Conservation (phyloP, 2,797 vertebrate species). For the Manis pentadactyla region DNA sequence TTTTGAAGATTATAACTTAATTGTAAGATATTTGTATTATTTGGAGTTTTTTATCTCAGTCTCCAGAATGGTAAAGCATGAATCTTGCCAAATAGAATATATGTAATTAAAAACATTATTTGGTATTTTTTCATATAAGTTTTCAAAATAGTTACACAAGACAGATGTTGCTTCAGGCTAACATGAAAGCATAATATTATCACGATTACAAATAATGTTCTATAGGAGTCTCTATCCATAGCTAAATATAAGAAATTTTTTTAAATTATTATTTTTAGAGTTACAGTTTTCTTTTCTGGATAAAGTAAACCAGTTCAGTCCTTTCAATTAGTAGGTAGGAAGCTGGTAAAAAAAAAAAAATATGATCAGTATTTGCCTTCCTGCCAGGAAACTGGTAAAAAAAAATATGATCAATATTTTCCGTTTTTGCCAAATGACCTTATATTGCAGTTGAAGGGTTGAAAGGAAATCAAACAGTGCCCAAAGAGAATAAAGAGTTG, state of each 20-base stretch:
- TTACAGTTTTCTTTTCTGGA: conserved; percentile 76
- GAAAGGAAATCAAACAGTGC: conserved; percentile 66
- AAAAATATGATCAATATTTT: background rate
- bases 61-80: conserved; percentile 77
- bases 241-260: conserved; percentile 47
- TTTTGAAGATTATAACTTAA: conserved; percentile 47
- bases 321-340: conserved; percentile 84
- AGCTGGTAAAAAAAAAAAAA: background rate
- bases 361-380: background rate
- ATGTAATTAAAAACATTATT: conserved; percentile 84
- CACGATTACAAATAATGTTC: conserved; percentile 74
- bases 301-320: conserved; percentile 69
- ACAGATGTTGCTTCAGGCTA: conserved; percentile 79
- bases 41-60: conserved; percentile 73
- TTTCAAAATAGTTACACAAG: conserved; percentile 83
- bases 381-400: conserved; percentile 69
- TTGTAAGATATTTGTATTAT: conserved; percentile 66
- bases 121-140: conserved; percentile 81
- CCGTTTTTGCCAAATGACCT: conserved; percentile 62
- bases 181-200: conserved; percentile 81
- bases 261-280: conserved; percentile 61
- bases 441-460: conserved; percentile 58
- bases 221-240: background rate
- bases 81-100: conserved; percentile 82
- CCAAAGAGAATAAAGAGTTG: background rate